Evolutionary conservation across 2,797 vertebrate species (phyloP).

Genomic region (Acridotheres tristis): DNA sequence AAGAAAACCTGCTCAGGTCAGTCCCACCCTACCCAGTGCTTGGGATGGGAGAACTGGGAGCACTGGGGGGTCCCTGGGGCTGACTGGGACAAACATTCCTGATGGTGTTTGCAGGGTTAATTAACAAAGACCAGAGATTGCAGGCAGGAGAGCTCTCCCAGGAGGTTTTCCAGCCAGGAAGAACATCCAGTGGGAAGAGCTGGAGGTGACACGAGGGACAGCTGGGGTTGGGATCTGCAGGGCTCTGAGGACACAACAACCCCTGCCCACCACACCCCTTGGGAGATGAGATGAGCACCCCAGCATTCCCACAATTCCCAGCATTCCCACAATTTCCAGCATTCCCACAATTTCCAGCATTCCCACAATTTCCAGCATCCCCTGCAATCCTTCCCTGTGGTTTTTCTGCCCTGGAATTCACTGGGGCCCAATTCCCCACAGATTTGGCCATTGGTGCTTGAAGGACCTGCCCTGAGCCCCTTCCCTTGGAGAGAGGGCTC

Average conservation of each 20-base stretch:
- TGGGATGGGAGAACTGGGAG: not conserved
- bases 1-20: not conserved
- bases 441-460: not conserved
- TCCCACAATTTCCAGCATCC: too few species aligned
- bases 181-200: not conserved
- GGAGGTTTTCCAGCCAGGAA: not conserved
- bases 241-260: not conserved
- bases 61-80: too few species aligned
- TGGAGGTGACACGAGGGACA: not conserved
- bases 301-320: too few species aligned
- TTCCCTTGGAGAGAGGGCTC: not conserved
- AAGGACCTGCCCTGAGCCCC: not conserved
- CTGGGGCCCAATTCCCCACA: not conserved
- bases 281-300: not conserved
- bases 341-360: too few species aligned
- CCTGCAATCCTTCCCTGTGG: not conserved
- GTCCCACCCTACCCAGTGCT: not conserved
- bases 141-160: not conserved
- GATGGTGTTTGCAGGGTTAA: not conserved
- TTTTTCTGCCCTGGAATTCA: not conserved
- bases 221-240: not conserved
- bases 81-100: not conserved
- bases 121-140: not conserved
- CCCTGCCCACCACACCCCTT: not conserved
- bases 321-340: too few species aligned